These are phyloP conservation scores for Amyelois transitella DNA, from an alignment of 1,140 invertebrate species.

Conservation along the genomic window DNA sequence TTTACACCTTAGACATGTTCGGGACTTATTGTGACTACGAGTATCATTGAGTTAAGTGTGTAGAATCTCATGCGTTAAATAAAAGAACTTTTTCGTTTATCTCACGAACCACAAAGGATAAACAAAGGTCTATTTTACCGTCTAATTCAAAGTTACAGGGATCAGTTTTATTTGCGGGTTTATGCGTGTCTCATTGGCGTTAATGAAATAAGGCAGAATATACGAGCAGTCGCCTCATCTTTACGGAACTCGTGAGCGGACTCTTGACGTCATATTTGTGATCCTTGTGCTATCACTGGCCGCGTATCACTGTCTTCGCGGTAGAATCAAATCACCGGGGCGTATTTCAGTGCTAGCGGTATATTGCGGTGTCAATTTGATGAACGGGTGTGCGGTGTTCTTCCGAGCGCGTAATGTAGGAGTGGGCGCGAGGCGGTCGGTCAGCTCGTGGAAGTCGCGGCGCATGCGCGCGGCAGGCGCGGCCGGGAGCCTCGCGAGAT, in stretches of 20 bases:
- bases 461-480: slow-evolving; percentile 54
- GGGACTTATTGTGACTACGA: too few relatives aligned
- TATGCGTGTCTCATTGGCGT: slow-evolving; percentile 11
- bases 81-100: not conserved
- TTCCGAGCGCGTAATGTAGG: slow-evolving; percentile 12
- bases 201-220: slow-evolving; percentile 18
- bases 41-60: too few relatives aligned
- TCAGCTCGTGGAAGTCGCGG: slow-evolving; percentile 11
- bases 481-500: slow-evolving; percentile 45
- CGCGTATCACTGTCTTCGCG: slow-evolving; percentile 4
- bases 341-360: slow-evolving; percentile 7
- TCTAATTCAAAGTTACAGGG: not conserved
- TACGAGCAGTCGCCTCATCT: slow-evolving; percentile 3
- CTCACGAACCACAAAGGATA: not conserved
- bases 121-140: not conserved
- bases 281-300: slow-evolving; percentile 19
- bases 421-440: slow-evolving; percentile 15
- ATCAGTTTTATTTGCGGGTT: slow-evolving; percentile 21
- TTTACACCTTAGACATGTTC: too few relatives aligned
- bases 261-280: slow-evolving; percentile 31
- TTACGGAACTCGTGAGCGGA: slow-evolving; percentile 9
- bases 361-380: slow-evolving; percentile 6
- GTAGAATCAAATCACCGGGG: not conserved
- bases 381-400: slow-evolving; percentile 1
- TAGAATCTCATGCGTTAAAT: not conserved